phyloP scores from a whole-genome alignment of 2,888 invertebrate species.

The Amblyteles armatorius region DNA sequence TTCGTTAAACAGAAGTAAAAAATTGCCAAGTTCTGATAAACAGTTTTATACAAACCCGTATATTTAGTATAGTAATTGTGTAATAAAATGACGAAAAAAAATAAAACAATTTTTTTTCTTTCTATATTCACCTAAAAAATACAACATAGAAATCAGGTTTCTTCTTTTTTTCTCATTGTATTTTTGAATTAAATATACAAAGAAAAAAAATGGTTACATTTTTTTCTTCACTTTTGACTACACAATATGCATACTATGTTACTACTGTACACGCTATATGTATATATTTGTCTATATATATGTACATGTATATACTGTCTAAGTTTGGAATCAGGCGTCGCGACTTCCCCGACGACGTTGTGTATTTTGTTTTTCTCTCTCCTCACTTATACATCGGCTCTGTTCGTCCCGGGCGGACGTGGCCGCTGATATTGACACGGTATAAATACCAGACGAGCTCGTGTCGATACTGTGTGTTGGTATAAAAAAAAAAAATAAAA shows the following conservation, averaged over 20 bases:
- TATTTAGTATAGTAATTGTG: no score
- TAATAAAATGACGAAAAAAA: no score
- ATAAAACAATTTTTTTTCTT: no score
- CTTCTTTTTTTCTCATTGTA: not conserved
- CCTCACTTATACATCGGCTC: not conserved
- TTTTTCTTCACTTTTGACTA: no score
- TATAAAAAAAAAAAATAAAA: not conserved
- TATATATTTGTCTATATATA: no score
- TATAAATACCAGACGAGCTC: not conserved
- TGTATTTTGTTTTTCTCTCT: conserved; percentile 16
- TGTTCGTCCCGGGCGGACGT: not conserved
- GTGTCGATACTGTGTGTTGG: not conserved
- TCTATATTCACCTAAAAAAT: not conserved
- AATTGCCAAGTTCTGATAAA: no score
- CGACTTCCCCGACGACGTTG: conserved; percentile 31
- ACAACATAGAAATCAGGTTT: not conserved
- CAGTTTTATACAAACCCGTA: no score
- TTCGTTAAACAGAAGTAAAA: no score
- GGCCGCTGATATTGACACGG: not conserved
- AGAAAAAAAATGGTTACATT: no score
- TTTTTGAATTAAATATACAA: no score
- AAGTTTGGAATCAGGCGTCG: conserved; percentile 33
- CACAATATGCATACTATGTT: not conserved
- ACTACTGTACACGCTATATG: not conserved
- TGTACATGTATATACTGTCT: not conserved